A percentile compares a stretch with the other conserved stretches of the same genome.
Conservation (phyloP, 1,140 invertebrate species). For the Dinoponera quadriceps region DNA sequence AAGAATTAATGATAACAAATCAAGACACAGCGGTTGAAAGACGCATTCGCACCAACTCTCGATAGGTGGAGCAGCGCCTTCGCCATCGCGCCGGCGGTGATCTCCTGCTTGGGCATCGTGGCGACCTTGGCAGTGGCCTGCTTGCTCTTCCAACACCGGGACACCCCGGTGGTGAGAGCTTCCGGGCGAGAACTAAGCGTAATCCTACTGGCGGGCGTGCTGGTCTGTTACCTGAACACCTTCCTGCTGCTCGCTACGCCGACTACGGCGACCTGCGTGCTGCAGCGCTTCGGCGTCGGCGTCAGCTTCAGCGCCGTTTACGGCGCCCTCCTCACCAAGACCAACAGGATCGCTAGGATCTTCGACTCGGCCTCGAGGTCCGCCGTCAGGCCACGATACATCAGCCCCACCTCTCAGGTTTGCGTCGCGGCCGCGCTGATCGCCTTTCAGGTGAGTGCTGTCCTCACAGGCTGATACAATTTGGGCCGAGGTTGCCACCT, state of each 20-base stretch:
- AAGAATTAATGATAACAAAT: too few species aligned
- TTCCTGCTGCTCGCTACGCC: constrained; percentile 88
- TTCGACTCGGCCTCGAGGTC: constrained; percentile 90
- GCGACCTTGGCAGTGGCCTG: constrained; percentile 88
- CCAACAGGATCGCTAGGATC: constrained; percentile 91
- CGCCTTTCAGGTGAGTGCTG: constrained; percentile 83
- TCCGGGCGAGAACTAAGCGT: constrained; percentile 94
- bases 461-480: background rate
- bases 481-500: background rate
- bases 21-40: too few species aligned
- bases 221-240: constrained; percentile 88
- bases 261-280: constrained; percentile 87
- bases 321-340: constrained; percentile 92
- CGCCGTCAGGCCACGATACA: constrained; percentile 89
- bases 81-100: constrained; percentile 89
- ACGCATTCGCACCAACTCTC: background rate
- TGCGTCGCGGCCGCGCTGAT: constrained; percentile 89
- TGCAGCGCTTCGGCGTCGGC: constrained; percentile 90
- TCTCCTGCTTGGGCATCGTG: constrained; percentile 89
- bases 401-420: constrained; percentile 92
- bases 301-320: constrained; percentile 91
- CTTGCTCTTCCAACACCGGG: constrained; percentile 90
- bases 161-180: constrained; percentile 93
- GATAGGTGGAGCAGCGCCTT: constrained; percentile 88
- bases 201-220: constrained; percentile 89